A percentile compares a stretch with the other conserved stretches of the same genome.
These are phyloP conservation scores for Venturia canescens DNA, from an alignment of 1,140 invertebrate genomes.

Conservation along the genomic window DNA sequence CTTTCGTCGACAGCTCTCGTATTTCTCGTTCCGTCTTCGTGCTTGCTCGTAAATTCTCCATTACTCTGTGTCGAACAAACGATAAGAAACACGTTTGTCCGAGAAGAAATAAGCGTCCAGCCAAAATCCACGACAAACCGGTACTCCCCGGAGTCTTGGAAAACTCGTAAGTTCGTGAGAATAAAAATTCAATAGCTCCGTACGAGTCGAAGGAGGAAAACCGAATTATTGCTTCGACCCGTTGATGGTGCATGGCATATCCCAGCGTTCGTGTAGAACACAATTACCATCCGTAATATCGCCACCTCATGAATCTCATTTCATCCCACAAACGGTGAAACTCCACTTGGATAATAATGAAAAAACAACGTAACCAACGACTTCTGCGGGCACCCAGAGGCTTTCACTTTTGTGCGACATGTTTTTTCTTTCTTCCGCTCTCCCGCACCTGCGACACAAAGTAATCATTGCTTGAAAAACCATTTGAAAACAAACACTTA, in stretches of 20 bases:
- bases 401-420: constrained; percentile 7
- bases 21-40: constrained; percentile 6
- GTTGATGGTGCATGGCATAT: no score
- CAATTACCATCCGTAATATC: no score
- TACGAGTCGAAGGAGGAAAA: background rate
- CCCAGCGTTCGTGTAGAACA: no score
- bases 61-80: constrained; percentile 1
- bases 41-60: background rate
- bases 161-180: background rate
- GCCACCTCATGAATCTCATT: no score
- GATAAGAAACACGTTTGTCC: constrained; percentile 18
- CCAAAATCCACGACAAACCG: background rate
- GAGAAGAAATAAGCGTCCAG: background rate
- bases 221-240: no score
- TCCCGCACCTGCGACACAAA: background rate
- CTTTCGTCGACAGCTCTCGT: background rate
- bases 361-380: no score
- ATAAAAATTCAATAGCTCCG: background rate
- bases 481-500: no score
- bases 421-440: background rate
- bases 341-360: no score
- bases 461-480: background rate
- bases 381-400: background rate
- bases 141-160: background rate
- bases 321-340: no score